Percentiles rank a stretch among this genome's conserved stretches.
Conservation (phyloP, 2,113 vertebrate species). For the Dromas ardeola region DNA sequence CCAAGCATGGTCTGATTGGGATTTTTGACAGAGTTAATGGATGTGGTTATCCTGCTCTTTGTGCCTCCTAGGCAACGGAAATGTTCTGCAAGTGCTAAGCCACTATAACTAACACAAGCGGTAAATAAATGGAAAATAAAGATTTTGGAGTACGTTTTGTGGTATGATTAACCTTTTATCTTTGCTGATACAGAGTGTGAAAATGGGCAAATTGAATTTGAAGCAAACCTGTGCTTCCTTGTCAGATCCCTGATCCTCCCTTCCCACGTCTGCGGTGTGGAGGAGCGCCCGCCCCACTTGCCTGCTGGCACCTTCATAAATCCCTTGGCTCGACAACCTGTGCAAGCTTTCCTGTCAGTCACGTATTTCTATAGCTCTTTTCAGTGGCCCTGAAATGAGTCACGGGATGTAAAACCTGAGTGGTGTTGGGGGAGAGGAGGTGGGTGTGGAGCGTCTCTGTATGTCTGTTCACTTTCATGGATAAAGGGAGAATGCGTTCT, state of each 20-base stretch:
- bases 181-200: background rate
- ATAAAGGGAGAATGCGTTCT: background rate
- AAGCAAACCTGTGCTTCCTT: background rate
- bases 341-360: accelerated
- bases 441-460: background rate
- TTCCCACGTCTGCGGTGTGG: accelerated
- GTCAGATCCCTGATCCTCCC: background rate
- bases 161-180: background rate
- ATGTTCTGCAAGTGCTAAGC: background rate
- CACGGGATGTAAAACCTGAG: background rate
- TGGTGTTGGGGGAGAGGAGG: background rate
- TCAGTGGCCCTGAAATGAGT: background rate
- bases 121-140: background rate
- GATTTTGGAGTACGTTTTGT: background rate
- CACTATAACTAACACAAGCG: background rate
- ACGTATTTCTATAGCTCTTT: background rate
- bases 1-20: background rate
- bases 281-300: accelerated
- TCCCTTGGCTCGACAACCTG: background rate
- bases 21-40: background rate
- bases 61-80: background rate
- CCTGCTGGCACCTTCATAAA: background rate
- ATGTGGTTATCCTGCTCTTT: background rate
- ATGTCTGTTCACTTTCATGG: background rate
- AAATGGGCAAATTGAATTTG: background rate